Base-by-base conservation (phyloP, 2,113 vertebrate species). In the Arothron firmamentum region DNA sequence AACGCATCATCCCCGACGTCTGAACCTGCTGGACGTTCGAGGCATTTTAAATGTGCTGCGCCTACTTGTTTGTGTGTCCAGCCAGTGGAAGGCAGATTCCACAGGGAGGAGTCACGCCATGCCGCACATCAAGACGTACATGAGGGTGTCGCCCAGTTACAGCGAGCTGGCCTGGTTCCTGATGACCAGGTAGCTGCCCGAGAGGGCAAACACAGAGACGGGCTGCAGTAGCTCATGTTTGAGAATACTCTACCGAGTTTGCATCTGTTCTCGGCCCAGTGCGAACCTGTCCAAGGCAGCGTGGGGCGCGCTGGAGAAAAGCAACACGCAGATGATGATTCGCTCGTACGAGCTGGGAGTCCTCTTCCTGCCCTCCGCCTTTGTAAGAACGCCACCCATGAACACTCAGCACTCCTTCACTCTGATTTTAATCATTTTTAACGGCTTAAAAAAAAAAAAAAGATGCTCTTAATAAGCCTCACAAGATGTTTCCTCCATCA, bases 231-330 rank as follows among this genome's bases (percentile, higher is more conserved):
- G 1, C 28, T 31, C 28, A 31, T 9, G 1, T 31, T 5, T 1
- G 28, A 5, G 28, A 31, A 31, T 31, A 31, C 6, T 31, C 1
- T 31, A 31, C 5, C 28, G 8, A 31, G 28, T 31, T 31, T 31
- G 3, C 28, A 31, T 31, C 3, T 5, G 5, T 31, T 31, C 3
- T 31, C 28, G 38, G 50, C 58, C 49, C 67, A 99, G 97, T 75
- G 93, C 96, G 0, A 99, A 99, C 84, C 88, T 99, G 42, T 99
- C 97, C 72, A 99, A 98, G 86, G 97, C 96, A 13, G 97, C 97
- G 0, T 99, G 97, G 97, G 97, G 97, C 15, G 92, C 91, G 0
- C 60, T 98, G 68, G 97, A 98, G 88, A 99, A 98, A 85, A 97
- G 91, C 19, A 94, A 91, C 59, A 75, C 89, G 6, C 96, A 99